phyloP scores from a whole-genome alignment of 1,140 invertebrate species.

The Augochlora pura region DNA sequence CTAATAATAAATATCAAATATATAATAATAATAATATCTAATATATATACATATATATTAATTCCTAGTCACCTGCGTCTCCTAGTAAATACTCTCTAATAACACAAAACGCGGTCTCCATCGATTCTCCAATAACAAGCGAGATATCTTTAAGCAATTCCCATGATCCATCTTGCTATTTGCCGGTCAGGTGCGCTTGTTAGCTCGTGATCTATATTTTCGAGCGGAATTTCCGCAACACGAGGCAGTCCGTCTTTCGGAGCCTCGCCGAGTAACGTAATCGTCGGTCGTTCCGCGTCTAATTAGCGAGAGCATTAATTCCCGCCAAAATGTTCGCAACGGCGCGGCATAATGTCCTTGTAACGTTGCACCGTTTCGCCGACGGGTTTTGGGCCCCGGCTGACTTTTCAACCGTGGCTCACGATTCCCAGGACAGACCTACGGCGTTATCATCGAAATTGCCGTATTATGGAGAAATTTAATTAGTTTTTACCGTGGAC shows the following conservation, averaged over 20 bases:
- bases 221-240: constrained; percentile 2
- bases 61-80: no score
- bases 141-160: not conserved
- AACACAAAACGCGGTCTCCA: not conserved
- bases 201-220: constrained; percentile 39
- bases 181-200: not conserved
- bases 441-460: constrained; percentile 66
- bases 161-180: not conserved
- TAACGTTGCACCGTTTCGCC: constrained; percentile 11
- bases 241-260: constrained; percentile 24
- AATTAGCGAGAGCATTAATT: constrained; percentile 60
- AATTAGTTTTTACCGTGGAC: constrained; percentile 69
- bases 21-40: no score
- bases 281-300: constrained; percentile 57
- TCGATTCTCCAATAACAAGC: not conserved
- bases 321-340: constrained; percentile 39
- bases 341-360: constrained; percentile 9
- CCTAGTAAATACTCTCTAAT: no score
- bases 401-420: not conserved
- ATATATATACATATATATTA: no score
- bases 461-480: constrained; percentile 69
- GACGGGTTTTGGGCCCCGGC: not conserved
- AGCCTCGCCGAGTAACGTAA: constrained; percentile 29
- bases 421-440: not conserved
- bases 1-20: no score